A percentile compares a stretch with the other conserved stretches of the same genome.
Conservation (phyloP, 2,113 vertebrate species). For the Xenopus tropicalis region UCB_Xtro_10.0 CM004449.2:131372501-131373000, state of each 20-base stretch:
- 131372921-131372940: too few species aligned
- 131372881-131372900: too few species aligned
- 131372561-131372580: not conserved
- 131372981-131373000: too few species aligned
- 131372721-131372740: constrained; percentile 7
- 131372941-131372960: too few species aligned
- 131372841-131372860: too few species aligned
- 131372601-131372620: constrained; percentile 19
- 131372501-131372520: too few species aligned
- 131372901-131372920: too few species aligned
- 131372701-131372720: constrained; percentile 9
- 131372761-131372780: constrained; percentile 17
- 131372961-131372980: too few species aligned
- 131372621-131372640: constrained; percentile 16
- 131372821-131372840: too few species aligned
- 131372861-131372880: too few species aligned
- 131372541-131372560: not conserved
- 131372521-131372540: constrained; percentile 17
- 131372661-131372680: not conserved
- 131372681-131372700: constrained; percentile 6
- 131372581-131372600: not conserved
- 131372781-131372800: not conserved
- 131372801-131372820: not conserved
- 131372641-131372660: not conserved
- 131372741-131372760: constrained; percentile 28